Conservation (phyloP, 2,113 vertebrate species). For the Cyanocitta stelleri region DNA sequence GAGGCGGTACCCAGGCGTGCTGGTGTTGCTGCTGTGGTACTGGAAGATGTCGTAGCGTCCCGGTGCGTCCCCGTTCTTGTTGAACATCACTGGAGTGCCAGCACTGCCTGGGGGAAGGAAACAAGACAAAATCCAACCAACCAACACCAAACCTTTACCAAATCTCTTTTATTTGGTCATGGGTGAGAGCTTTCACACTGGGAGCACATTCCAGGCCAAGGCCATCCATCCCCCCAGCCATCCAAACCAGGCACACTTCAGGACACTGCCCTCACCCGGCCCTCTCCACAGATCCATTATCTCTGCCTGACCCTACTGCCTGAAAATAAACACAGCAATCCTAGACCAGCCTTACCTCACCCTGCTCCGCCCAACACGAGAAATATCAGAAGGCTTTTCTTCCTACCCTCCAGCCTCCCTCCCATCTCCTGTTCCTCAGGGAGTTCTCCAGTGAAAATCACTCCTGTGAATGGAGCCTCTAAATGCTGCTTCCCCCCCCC, state of each 20-base stretch:
- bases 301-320: background rate
- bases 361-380: background rate
- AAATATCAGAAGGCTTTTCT: background rate
- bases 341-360: background rate
- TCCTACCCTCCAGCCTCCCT: background rate
- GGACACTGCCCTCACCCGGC: background rate
- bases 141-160: background rate
- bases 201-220: background rate
- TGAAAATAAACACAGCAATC: background rate
- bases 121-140: constrained; percentile 13
- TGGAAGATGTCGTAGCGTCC: constrained; percentile 96
- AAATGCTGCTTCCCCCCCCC: background rate
- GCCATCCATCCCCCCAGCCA: background rate
- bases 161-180: background rate
- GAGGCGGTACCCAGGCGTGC: constrained; percentile 78
- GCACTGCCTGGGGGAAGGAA: constrained; percentile 82
- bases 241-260: rapidly evolving
- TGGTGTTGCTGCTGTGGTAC: constrained; percentile 85
- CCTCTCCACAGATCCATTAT: background rate
- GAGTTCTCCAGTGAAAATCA: background rate
- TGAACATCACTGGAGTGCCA: constrained; percentile 90
- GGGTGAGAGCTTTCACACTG: background rate
- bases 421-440: background rate
- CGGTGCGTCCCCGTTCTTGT: constrained; percentile 90
- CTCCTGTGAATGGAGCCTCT: constrained; percentile 1